A percentile compares a stretch with the other conserved stretches of the same genome.
Evolutionary conservation across 2,888 invertebrate genomes (phyloP).

Genomic region (Thecocarcelia acutangulata): DNA sequence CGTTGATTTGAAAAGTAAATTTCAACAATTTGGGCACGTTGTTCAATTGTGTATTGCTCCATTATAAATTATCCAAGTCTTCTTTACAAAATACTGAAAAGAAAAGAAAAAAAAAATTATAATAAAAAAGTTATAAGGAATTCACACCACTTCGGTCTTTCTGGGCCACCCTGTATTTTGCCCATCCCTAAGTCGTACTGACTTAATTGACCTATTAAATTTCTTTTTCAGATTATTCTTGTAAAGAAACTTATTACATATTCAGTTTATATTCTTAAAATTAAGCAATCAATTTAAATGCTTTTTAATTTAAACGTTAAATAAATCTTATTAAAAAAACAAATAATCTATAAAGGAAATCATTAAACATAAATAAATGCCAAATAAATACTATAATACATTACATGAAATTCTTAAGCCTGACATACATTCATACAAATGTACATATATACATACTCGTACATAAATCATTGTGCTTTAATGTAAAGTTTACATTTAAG

Average conservation of each 20-base stretch:
- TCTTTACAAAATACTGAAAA: too few species aligned
- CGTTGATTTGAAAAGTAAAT: too few species aligned
- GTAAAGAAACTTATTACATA: neutral
- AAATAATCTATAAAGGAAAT: slow-evolving; percentile 59
- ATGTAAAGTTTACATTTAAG: slow-evolving; percentile 12
- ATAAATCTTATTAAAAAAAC: slow-evolving; percentile 15
- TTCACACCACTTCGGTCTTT: too few species aligned
- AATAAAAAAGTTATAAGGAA: too few species aligned
- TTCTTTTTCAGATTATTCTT: too few species aligned
- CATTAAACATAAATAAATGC: slow-evolving; percentile 37
- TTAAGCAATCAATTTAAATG: slow-evolving; percentile 17
- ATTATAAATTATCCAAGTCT: too few species aligned
- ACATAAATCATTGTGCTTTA: slow-evolving; percentile 35
- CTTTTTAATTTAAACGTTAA: neutral
- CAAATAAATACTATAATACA: slow-evolving; percentile 11
- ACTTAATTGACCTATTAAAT: too few species aligned
- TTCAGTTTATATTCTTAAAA: neutral
- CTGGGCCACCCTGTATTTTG: too few species aligned
- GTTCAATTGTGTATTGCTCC: too few species aligned
- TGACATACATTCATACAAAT: slow-evolving; percentile 37
- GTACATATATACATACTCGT: slow-evolving; percentile 14
- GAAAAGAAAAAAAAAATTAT: too few species aligned
- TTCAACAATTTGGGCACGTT: too few species aligned
- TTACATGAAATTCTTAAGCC: slow-evolving; percentile 28
- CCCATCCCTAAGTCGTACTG: too few species aligned